Base-by-base conservation (phyloP, 2,113 vertebrate genomes). In the Zosterops lateralis region DNA sequence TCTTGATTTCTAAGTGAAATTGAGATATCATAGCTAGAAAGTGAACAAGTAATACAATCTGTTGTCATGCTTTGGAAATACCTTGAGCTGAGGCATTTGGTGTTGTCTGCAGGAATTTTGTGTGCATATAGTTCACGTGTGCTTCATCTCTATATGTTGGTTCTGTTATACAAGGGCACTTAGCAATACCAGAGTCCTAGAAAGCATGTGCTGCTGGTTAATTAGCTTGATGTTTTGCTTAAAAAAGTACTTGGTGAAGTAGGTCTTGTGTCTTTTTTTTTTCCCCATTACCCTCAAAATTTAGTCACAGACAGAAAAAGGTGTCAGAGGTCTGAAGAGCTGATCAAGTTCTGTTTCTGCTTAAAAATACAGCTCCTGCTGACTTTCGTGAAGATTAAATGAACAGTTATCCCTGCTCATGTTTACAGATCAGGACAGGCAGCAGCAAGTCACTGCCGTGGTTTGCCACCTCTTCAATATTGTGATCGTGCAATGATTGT, bases 261-360 rank as follows among this genome's bases (percentile, higher is more conserved):
- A 78, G 25, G 42, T 65, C 53, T 64, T 42, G 20, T 38, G 13
- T 20, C 3, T 17, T 48, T 13, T 58, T 16, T 48, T 81, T 17
- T 4, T 0, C 14, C 21, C 0, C 0, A 24, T 67, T 66, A 58
- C 7, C 8, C 14, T 29, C 0, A 0, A 81, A 56, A 12, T 74
- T 31, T 68, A 66, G 61, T 47, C 61, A 36, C 44, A 60, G 47
- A 24, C 26, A 42, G 17, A 21, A 80, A 62, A 74, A 74, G 4
- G 6, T 48, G 20, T 38, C 34, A 47, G 38, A 74, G 22, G 11
- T 89, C 73, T 84, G 56, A 86, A 81, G 31, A 82, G 53, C 25
- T 68, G 26, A 48, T 24, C 9, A 36, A 3, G 40, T 48, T 50
- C 72, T 64, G 14, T 20, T 21, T 58, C 13, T 78, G 45, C 24